Conservation (phyloP, 2,113 vertebrate genomes). For the Actenoides hombroni region DNA sequence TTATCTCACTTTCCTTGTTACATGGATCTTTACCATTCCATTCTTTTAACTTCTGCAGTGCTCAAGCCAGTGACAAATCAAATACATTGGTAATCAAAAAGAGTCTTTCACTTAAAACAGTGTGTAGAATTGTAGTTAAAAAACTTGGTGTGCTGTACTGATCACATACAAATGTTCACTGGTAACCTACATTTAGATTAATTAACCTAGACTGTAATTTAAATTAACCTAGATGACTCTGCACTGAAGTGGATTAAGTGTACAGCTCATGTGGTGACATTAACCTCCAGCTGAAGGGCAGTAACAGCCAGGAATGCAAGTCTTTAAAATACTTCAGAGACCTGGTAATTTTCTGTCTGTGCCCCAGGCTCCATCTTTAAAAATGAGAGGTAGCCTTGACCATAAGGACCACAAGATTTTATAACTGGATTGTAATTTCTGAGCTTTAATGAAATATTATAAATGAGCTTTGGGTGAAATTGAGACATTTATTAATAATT, state of each 20-base stretch:
- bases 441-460: not conserved
- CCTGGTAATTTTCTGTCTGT: not conserved
- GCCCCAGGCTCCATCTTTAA: not conserved
- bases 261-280: not conserved
- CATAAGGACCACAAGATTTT: not conserved
- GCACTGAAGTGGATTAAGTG: not conserved
- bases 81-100: not conserved
- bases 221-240: not conserved
- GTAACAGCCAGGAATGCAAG: not conserved
- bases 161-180: not conserved
- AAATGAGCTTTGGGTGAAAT: not conserved
- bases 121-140: not conserved
- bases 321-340: not conserved
- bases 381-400: not conserved
- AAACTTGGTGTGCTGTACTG: not conserved
- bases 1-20: not conserved
- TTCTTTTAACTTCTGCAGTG: not conserved
- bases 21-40: not conserved
- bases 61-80: not conserved
- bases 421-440: not conserved
- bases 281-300: not conserved
- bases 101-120: not conserved
- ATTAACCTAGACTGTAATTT: not conserved
- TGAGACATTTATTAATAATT: not conserved
- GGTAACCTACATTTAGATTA: not conserved